Percentiles rank a stretch among this genome's conserved stretches.
Conservation (phyloP, 2,797 vertebrate species). For the Nasua narica region DNA sequence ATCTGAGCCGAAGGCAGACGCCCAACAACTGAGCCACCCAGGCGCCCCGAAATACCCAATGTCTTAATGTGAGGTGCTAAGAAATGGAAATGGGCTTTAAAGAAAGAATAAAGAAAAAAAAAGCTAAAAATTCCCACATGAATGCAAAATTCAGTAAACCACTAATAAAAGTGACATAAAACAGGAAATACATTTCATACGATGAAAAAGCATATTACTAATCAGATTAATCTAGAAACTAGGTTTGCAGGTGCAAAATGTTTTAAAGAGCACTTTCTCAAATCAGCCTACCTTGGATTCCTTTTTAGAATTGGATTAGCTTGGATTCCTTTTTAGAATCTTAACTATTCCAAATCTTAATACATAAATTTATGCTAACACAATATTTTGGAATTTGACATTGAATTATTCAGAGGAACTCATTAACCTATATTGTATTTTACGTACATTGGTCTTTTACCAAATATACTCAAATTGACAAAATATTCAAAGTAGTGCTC, state of each 20-base stretch:
- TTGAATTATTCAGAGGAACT: slow-evolving; percentile 22
- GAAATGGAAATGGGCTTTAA: not conserved
- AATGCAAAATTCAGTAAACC: slow-evolving; percentile 4
- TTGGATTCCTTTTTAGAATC: no score
- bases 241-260: not conserved
- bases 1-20: no score
- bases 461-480: slow-evolving; percentile 10
- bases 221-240: slow-evolving; percentile 4
- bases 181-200: slow-evolving; percentile 5
- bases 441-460: slow-evolving; percentile 1
- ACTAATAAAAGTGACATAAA: not conserved
- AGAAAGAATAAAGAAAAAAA: not conserved
- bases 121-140: not conserved
- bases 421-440: not conserved
- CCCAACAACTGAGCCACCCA: no score
- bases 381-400: slow-evolving; percentile 52
- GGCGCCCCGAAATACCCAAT: not conserved
- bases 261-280: slow-evolving; percentile 21
- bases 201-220: slow-evolving; percentile 28
- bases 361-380: not conserved
- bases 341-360: slow-evolving; percentile 24
- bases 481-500: slow-evolving; percentile 38
- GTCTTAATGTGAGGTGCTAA: slow-evolving; percentile 17
- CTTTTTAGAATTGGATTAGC: slow-evolving; percentile 28
- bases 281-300: not conserved